Conservation (phyloP, 2,113 vertebrate genomes). For the Ageneiosus marmoratus region DNA sequence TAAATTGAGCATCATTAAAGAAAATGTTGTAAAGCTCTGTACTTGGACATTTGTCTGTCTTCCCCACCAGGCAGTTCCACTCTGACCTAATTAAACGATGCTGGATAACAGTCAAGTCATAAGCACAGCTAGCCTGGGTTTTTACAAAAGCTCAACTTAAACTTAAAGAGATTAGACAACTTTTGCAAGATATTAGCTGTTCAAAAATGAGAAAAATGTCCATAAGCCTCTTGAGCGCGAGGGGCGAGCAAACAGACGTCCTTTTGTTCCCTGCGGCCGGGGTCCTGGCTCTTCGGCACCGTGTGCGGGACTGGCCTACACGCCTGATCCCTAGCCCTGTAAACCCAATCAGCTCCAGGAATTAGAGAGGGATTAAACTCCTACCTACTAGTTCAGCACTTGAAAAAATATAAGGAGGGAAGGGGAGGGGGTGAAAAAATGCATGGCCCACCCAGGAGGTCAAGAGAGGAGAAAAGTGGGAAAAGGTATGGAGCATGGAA, state of each 20-base stretch:
- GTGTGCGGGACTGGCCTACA: conserved; percentile 75
- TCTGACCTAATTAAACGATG: conserved; percentile 82
- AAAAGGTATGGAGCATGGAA: conserved; percentile 1
- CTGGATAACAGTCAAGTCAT: conserved; percentile 73
- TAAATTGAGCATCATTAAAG: background rate
- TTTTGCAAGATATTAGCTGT: conserved; percentile 95
- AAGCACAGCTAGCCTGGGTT: conserved; percentile 71
- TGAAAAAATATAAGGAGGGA: conserved; percentile 56
- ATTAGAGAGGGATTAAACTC: conserved; percentile 77
- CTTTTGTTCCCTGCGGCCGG: conserved; percentile 82
- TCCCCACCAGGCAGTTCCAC: conserved; percentile 61
- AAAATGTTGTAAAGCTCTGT: background rate
- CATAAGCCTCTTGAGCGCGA: conserved; percentile 87
- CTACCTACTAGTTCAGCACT: conserved; percentile 63
- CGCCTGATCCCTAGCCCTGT: conserved; percentile 73
- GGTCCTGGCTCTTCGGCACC: conserved; percentile 40
- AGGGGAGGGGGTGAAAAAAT: conserved; percentile 10
- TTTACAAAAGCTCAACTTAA: conserved; percentile 86
- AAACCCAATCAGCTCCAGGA: conserved; percentile 68
- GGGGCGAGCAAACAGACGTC: conserved; percentile 79
- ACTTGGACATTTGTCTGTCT: conserved; percentile 23
- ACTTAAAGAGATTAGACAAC: conserved; percentile 94
- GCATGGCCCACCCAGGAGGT: conserved; percentile 77
- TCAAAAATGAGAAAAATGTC: conserved; percentile 99
- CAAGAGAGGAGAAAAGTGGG: conserved; percentile 20